Conservation (phyloP, 2,113 vertebrate species). For the Melospiza georgiana region DNA sequence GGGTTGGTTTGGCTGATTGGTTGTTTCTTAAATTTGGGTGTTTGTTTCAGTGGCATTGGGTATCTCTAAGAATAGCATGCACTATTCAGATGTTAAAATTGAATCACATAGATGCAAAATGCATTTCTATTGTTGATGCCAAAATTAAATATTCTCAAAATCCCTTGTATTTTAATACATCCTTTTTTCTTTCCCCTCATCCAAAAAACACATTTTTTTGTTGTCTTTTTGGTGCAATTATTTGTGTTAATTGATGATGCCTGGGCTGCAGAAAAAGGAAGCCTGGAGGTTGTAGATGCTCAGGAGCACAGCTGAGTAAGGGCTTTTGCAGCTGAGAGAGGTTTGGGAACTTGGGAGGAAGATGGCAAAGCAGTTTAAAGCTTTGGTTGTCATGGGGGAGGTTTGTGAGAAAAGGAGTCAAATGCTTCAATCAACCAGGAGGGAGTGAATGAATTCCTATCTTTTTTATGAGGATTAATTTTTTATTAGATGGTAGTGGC, state of each 20-base stretch:
- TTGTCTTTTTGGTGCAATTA: background rate
- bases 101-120: background rate
- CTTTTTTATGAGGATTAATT: background rate
- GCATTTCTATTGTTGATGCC: background rate
- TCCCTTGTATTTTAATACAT: background rate
- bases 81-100: background rate
- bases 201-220: background rate
- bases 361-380: conserved; percentile 4
- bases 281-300: background rate
- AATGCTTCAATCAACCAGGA: background rate
- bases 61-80: background rate
- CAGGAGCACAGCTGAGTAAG: background rate
- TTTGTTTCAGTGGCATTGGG: background rate
- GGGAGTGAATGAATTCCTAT: background rate
- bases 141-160: background rate
- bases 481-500: background rate
- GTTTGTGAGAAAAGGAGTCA: background rate
- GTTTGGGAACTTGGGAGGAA: background rate
- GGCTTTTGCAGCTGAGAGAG: background rate
- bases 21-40: background rate
- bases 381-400: background rate
- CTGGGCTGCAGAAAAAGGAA: background rate
- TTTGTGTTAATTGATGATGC: background rate
- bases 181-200: fast-evolving
- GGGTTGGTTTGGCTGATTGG: background rate